Percentiles rank a stretch among this genome's conserved stretches.
Evolutionary conservation across 1,140 invertebrate species (phyloP).

Genomic region (Bombus pascuorum): DNA sequence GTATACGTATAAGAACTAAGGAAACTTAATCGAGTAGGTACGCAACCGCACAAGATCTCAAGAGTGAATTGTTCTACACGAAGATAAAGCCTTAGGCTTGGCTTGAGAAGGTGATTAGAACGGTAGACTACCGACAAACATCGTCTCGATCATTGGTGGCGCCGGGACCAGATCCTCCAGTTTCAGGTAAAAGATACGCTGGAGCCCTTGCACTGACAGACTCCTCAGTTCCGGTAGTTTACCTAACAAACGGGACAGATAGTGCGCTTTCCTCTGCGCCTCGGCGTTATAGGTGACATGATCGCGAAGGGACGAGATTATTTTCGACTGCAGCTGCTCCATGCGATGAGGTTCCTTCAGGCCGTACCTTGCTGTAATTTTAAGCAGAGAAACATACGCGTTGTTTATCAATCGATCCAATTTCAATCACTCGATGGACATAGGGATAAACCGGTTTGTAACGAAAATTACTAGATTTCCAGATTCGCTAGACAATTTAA

Average conservation of each 20-base stretch:
- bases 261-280: constrained; percentile 93
- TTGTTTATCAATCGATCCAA: constrained; percentile 7
- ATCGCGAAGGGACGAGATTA: constrained; percentile 95
- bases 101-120: constrained; percentile 81
- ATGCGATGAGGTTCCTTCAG: constrained; percentile 95
- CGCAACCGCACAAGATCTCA: constrained; percentile 52
- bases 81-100: constrained; percentile 42
- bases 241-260: constrained; percentile 94
- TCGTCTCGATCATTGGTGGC: constrained; percentile 95
- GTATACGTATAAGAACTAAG: constrained; percentile 53
- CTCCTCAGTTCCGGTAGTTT: constrained; percentile 96
- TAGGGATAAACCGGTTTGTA: neutral
- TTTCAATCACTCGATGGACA: neutral
- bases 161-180: constrained; percentile 95
- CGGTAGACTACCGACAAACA: constrained; percentile 96
- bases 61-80: constrained; percentile 51
- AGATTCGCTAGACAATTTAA: neutral
- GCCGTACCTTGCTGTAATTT: constrained; percentile 92
- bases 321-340: constrained; percentile 97
- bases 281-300: constrained; percentile 97
- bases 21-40: constrained; percentile 51
- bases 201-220: constrained; percentile 95
- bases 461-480: neutral
- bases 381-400: neutral
- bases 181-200: constrained; percentile 97